phyloP scores from a whole-genome alignment of 1,140 invertebrate genomes.

The Drosophila triauraria region DNA sequence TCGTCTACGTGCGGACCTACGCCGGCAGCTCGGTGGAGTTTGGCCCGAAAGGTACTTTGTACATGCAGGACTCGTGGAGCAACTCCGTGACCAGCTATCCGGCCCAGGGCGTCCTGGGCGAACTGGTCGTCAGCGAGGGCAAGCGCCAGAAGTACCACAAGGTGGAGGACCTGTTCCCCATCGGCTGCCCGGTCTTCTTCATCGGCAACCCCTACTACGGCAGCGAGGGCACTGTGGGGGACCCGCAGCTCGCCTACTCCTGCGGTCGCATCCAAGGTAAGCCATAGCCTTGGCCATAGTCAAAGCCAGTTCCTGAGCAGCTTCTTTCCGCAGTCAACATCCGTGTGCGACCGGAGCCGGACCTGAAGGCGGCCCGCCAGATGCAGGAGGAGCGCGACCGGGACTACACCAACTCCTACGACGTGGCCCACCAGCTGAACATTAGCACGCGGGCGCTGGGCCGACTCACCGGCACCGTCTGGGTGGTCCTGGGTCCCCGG shows the following conservation, averaged over 20 bases:
- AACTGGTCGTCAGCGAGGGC: slow-evolving; percentile 52
- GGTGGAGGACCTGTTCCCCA: slow-evolving; percentile 90
- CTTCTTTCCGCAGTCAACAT: slow-evolving; percentile 72
- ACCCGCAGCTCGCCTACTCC: slow-evolving; percentile 65
- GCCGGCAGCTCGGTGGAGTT: slow-evolving; percentile 89
- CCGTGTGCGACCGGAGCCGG: slow-evolving; percentile 82
- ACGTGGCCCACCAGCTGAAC: slow-evolving; percentile 59
- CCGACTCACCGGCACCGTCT: slow-evolving; percentile 93
- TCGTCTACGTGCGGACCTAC: slow-evolving; percentile 91
- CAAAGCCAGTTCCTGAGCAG: no score
- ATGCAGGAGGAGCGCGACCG: slow-evolving; percentile 70
- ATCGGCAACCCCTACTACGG: slow-evolving; percentile 93
- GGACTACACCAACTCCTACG: slow-evolving; percentile 79
- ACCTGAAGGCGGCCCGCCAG: slow-evolving; percentile 73
- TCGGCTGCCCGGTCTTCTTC: slow-evolving; percentile 90
- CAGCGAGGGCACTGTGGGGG: slow-evolving; percentile 89
- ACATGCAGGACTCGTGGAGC: slow-evolving; percentile 60
- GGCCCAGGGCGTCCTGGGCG: slow-evolving; percentile 77
- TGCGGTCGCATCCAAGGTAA: slow-evolving; percentile 75
- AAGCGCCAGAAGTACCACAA: slow-evolving; percentile 72
- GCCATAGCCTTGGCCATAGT: neutral
- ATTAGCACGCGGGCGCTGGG: slow-evolving; percentile 90
- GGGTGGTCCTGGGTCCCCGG: slow-evolving; percentile 86
- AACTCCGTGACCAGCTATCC: slow-evolving; percentile 86
- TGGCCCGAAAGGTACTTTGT: slow-evolving; percentile 84